Evolutionary conservation across 2,888 invertebrate species (phyloP).

Genomic region (Kuschelorhynchus macadamiae): DNA sequence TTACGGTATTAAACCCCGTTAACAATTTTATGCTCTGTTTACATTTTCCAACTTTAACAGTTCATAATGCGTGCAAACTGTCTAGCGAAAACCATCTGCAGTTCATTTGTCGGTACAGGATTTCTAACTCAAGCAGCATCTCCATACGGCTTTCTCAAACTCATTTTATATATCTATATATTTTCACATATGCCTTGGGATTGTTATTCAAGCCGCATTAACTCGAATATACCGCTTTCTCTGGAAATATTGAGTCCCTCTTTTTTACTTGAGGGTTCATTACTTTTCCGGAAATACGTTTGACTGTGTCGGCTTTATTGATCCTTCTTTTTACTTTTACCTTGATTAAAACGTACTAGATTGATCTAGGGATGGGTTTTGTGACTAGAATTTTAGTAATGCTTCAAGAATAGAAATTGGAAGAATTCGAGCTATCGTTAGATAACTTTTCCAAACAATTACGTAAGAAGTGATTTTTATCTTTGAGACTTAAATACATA

Average conservation of each 20-base stretch:
- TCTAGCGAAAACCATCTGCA: constrained; percentile 28
- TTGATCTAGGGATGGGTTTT: constrained; percentile 42
- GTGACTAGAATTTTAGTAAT: constrained; percentile 39
- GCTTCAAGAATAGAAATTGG: constrained; percentile 21
- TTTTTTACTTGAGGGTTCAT: constrained; percentile 44
- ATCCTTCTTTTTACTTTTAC: constrained; percentile 39
- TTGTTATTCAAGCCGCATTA: constrained; percentile 46
- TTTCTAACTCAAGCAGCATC: constrained; percentile 36
- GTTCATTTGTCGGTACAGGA: constrained; percentile 33
- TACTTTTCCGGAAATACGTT: constrained; percentile 47
- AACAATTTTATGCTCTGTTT: constrained; percentile 14
- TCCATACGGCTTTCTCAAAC: constrained; percentile 29
- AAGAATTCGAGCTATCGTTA: constrained; percentile 4
- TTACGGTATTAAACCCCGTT: constrained; percentile 6
- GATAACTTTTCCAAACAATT: constrained; percentile 4
- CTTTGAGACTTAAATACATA: no score
- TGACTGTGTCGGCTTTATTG: constrained; percentile 42
- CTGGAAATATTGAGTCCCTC: constrained; percentile 37
- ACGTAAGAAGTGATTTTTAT: background rate
- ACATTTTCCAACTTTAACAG: constrained; percentile 16
- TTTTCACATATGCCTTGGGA: constrained; percentile 38
- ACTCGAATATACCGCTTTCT: constrained; percentile 38
- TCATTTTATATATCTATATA: constrained; percentile 40
- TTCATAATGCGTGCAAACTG: constrained; percentile 20
- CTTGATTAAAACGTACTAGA: constrained; percentile 40